Conservation (phyloP, 1,140 invertebrate species). For the Drosophila seguyi region DNA sequence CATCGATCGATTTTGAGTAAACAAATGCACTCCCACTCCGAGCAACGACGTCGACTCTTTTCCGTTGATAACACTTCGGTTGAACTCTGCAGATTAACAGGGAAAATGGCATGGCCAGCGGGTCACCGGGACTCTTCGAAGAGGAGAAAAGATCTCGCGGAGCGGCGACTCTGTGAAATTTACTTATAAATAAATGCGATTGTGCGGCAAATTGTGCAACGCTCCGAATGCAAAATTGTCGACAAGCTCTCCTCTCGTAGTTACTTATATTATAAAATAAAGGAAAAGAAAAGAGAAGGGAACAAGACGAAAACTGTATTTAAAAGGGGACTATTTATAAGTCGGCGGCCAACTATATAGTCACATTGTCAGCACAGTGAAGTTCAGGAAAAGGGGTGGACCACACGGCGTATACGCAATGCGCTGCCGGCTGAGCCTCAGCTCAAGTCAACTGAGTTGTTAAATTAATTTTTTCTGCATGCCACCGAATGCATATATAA, state of each 20-base stretch:
- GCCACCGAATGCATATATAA: constrained; percentile 54
- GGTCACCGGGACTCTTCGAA: constrained; percentile 47
- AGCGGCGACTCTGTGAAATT: constrained; percentile 60
- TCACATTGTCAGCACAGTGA: constrained; percentile 13
- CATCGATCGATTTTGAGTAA: constrained; percentile 44
- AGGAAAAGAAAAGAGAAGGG: constrained; percentile 9
- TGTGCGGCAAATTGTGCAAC: constrained; percentile 82
- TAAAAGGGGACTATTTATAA: constrained; percentile 55
- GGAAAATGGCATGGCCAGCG: constrained; percentile 66
- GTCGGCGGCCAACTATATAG: constrained; percentile 21
- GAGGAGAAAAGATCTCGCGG: constrained; percentile 43
- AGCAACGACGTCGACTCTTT: constrained; percentile 28
- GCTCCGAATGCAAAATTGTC: constrained; percentile 78
- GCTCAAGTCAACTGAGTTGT: constrained; percentile 80
- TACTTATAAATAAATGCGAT: constrained; percentile 82
- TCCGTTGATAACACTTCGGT: constrained; percentile 56
- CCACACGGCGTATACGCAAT: constrained; percentile 70
- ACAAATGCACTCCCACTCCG: constrained; percentile 45
- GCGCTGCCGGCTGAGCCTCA: constrained; percentile 62
- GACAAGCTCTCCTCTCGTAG: constrained; percentile 59
- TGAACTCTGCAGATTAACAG: constrained; percentile 76
- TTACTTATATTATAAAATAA: constrained; percentile 31
- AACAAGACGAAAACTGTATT: constrained; percentile 15
- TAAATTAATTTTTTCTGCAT: constrained; percentile 83
- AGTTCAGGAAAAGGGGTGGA: constrained; percentile 16